Evolutionary conservation across 92 coral and sea anemone genomes (phyloP).

Genomic region (Phymanthus crucifer): DNA sequence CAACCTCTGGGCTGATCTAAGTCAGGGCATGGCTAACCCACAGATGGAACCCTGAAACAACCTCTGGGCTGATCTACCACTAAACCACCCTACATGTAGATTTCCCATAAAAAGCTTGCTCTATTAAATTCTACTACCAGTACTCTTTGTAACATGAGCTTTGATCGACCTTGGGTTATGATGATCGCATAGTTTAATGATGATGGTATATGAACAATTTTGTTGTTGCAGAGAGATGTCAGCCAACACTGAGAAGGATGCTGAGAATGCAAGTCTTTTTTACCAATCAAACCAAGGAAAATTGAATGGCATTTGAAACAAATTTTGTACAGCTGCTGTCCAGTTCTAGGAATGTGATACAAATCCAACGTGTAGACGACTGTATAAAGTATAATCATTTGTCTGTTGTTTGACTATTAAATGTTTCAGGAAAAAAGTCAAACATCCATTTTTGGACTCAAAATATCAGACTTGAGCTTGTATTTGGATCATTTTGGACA

Average conservation of each 20-base stretch:
- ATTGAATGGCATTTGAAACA: conserved; percentile 2
- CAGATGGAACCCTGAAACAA: too few relatives aligned
- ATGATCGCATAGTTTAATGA: neutral
- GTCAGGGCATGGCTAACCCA: too few relatives aligned
- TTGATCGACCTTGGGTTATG: neutral
- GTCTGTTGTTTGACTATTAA: neutral
- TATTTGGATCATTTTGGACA: neutral
- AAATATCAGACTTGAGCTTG: neutral
- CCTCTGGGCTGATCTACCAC: too few relatives aligned
- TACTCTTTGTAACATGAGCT: too few relatives aligned
- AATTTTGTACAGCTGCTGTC: conserved; percentile 4
- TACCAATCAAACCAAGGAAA: conserved; percentile 1
- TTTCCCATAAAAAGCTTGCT: too few relatives aligned
- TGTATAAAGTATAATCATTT: neutral
- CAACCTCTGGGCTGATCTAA: too few relatives aligned
- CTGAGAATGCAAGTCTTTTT: neutral
- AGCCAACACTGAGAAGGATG: neutral
- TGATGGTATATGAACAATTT: neutral
- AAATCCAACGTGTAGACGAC: neutral
- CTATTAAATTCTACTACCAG: too few relatives aligned
- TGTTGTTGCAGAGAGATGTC: neutral
- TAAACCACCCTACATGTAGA: too few relatives aligned
- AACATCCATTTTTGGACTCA: neutral
- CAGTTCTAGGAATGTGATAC: neutral
- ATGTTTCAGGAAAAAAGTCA: neutral